These are phyloP conservation scores for Scaptomyza reducta DNA, from an alignment of 2,888 invertebrate species.

Conservation along the genomic window DNA sequence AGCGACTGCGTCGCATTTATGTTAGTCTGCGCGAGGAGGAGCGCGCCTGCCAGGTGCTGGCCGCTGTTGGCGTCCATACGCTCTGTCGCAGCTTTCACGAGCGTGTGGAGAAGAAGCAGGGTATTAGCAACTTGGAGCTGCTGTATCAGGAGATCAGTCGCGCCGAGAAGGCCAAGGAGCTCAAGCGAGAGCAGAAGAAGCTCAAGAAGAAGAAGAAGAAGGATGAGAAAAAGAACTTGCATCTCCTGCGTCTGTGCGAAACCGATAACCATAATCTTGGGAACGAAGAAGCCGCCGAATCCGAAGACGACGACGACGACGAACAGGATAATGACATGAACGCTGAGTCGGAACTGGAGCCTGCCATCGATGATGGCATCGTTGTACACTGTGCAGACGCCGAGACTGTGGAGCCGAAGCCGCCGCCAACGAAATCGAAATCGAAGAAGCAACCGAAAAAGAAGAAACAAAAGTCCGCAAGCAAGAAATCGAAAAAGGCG, in stretches of 20 bases:
- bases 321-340: conserved; percentile 79
- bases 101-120: conserved; percentile 94
- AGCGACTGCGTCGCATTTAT: conserved; percentile 93
- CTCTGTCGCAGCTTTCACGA: conserved; percentile 95
- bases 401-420: conserved; percentile 29
- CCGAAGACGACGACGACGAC: conserved; percentile 67
- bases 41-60: conserved; percentile 96
- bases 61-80: conserved; percentile 94
- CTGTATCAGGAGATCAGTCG: conserved; percentile 94
- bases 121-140: conserved; percentile 94
- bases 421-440: conserved; percentile 68
- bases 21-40: conserved; percentile 95
- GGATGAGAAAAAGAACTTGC: conserved; percentile 85
- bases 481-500: conserved; percentile 50
- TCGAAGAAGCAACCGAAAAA: conserved; percentile 75
- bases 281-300: conserved; percentile 66
- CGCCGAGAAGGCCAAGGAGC: conserved; percentile 93
- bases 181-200: conserved; percentile 94
- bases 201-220: conserved; percentile 91
- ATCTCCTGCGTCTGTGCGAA: conserved; percentile 69
- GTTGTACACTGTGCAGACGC: conserved; percentile 47
- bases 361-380: conserved; percentile 65
- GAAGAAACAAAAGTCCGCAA: conserved; percentile 71
- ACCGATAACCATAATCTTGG: conserved; percentile 41
- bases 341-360: conserved; percentile 7